These are phyloP conservation scores for Lasioglossum malachurum DNA, from an alignment of 2,888 invertebrate species.

Conservation along the genomic window DNA sequence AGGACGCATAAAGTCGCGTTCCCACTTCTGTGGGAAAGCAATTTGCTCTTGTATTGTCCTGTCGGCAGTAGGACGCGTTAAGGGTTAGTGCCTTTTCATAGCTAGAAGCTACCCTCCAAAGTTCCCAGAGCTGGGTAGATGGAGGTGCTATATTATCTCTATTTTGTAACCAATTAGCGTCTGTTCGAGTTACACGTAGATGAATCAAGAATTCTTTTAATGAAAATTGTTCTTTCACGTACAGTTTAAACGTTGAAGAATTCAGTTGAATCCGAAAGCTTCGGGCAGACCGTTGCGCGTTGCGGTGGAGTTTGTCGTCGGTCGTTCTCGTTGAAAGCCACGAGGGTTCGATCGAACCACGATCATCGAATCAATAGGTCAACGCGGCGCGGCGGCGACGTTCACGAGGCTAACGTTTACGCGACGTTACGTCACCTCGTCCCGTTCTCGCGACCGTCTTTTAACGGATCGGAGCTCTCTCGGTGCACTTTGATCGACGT, in stretches of 20 bases:
- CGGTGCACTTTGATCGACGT: conserved; percentile 36
- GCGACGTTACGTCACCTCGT: conserved; percentile 45
- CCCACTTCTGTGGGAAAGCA: not conserved
- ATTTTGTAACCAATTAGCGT: not conserved
- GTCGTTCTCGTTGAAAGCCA: not conserved
- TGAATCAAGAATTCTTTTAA: not conserved
- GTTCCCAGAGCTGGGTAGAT: not conserved
- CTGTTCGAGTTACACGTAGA: not conserved
- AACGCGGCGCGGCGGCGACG: conserved; percentile 7
- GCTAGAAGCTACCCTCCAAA: not conserved
- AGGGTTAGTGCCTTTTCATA: not conserved
- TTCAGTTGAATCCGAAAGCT: not conserved
- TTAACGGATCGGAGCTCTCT: conserved; percentile 29
- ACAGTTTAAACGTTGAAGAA: not conserved
- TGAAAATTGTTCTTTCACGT: not conserved
- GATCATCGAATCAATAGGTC: conserved; percentile 38
- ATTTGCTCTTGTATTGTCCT: not conserved
- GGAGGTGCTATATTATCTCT: not conserved
- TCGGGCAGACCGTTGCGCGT: not conserved
- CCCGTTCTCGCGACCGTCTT: conserved; percentile 38
- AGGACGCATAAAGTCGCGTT: not conserved
- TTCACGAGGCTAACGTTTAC: conserved; percentile 42
- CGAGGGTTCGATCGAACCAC: conserved; percentile 25
- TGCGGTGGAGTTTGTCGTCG: not conserved
- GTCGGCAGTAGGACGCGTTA: not conserved